phyloP scores from a whole-genome alignment of 2,888 invertebrate genomes.

The Lasioglossum marginatum region DNA sequence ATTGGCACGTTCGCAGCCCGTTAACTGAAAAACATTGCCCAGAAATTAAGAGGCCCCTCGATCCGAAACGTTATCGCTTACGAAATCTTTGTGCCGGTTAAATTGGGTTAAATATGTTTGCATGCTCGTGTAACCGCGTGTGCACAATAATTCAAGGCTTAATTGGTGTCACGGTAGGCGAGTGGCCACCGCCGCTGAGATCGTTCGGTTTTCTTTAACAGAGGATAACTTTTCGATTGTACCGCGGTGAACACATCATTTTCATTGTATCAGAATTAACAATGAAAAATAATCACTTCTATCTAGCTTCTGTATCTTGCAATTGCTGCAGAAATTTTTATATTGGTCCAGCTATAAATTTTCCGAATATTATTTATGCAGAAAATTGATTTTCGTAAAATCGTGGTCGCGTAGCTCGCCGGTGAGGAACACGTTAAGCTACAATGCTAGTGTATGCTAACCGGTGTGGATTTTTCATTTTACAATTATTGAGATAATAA shows the following conservation, averaged over 20 bases:
- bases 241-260: not conserved
- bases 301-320: no score
- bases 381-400: not conserved
- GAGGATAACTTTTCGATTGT: slow-evolving; percentile 1
- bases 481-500: no score
- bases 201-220: slow-evolving; percentile 38
- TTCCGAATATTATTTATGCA: no score
- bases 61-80: slow-evolving; percentile 50
- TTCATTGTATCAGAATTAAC: not conserved
- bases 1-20: not conserved
- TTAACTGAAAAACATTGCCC: not conserved
- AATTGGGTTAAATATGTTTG: slow-evolving; percentile 59
- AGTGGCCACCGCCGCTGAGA: slow-evolving; percentile 17
- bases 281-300: not conserved
- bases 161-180: slow-evolving; percentile 55
- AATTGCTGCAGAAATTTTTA: no score
- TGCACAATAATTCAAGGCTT: slow-evolving; percentile 57
- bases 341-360: no score
- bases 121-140: slow-evolving; percentile 52
- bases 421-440: no score
- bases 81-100: slow-evolving; percentile 46
- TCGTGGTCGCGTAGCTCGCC: no score
- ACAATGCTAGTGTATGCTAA: no score
- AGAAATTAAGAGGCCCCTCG: slow-evolving; percentile 36
- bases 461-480: no score